Evolutionary conservation across 2,113 vertebrate species (phyloP), one percentile per base, ranked within the genome.

Genomic region (Cnemophilus loriae): DNA sequence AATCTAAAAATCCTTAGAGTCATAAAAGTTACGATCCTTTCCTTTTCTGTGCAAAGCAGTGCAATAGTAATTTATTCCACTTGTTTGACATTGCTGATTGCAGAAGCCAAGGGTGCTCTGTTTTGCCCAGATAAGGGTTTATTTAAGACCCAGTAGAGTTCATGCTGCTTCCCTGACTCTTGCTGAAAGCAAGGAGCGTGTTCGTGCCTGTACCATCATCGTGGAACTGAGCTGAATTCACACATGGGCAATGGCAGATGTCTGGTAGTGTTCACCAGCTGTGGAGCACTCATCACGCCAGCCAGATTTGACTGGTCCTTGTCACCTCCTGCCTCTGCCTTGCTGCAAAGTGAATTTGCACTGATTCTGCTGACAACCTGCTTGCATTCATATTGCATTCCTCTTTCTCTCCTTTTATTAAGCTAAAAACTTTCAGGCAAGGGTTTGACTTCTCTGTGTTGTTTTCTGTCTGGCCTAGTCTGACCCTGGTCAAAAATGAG

Each of bases 241-340:
- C 16, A 8, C 0, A 3, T 52, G 41, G 30, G 41, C 9, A 12
- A 6, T 22, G 24, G 60, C 65, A 60, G 39, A 52, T 0, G 0
- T 23, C 22, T 21, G 16, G 32, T 41, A 53, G 22, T 0, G 0
- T 16, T 75, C 52, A 49, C 15, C 26, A 84, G 56, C 42, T 82
- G 52, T 33, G 65, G 17, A 75, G 16, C 20, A 41, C 41, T 27
- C n/a, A 3, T 32, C 11, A 8, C 7, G 10, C 10, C 69, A 82
- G 42, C 11, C 61, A 57, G 20, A 17, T n/a, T 52, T 56, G 44
- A 37, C 26, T 39, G 21, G 35, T 44, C 24, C 73, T 75, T 87
- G 21, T 82, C 32, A 82, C 16, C 28, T 79, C 16, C 41, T 2
- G 3, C 39, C 52, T 73, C 63, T 88, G 55, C 39, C 26, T 52